Percentiles rank a stretch among this genome's conserved stretches.
phyloP scores from a whole-genome alignment of 1,140 invertebrate species.

The Wiebesia pumilae region DNA sequence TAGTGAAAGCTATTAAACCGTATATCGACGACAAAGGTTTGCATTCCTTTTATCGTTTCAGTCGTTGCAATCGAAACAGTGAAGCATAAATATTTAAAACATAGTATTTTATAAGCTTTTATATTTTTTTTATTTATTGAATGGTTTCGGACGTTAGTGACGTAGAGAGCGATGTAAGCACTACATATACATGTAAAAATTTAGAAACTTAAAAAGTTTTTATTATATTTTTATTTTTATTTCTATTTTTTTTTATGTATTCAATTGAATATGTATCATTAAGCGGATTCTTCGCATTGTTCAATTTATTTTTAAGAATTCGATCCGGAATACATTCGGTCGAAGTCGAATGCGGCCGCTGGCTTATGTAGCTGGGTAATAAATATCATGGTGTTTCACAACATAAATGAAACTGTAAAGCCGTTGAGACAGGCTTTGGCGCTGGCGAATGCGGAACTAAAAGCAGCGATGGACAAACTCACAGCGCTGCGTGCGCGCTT shows the following conservation, averaged over 20 bases:
- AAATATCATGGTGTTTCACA: constrained; percentile 93
- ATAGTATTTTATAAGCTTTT: not conserved
- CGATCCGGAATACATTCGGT: constrained; percentile 87
- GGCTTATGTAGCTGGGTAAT: constrained; percentile 95
- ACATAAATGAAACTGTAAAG: constrained; percentile 94
- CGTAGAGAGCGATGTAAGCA: no score
- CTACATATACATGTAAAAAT: no score
- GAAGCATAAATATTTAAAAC: not conserved
- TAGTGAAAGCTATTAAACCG: constrained; percentile 83
- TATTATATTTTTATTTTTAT: no score
- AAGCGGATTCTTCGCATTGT: no score
- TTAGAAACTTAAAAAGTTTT: no score
- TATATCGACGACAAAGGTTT: constrained; percentile 73
- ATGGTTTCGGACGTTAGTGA: no score
- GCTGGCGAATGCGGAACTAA: constrained; percentile 89
- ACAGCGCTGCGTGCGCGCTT: constrained; percentile 80
- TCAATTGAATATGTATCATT: no score
- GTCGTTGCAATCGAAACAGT: not conserved
- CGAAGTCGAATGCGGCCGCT: constrained; percentile 92
- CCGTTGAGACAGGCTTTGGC: constrained; percentile 89
- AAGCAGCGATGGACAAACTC: constrained; percentile 87
- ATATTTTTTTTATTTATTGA: not conserved
- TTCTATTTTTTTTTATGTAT: no score
- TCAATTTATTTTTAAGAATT: constrained; percentile 79
- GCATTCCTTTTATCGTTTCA: not conserved